These are phyloP conservation scores for Drosophila dunni DNA, from an alignment of 1,140 invertebrate species.

Conservation along the genomic window DNA sequence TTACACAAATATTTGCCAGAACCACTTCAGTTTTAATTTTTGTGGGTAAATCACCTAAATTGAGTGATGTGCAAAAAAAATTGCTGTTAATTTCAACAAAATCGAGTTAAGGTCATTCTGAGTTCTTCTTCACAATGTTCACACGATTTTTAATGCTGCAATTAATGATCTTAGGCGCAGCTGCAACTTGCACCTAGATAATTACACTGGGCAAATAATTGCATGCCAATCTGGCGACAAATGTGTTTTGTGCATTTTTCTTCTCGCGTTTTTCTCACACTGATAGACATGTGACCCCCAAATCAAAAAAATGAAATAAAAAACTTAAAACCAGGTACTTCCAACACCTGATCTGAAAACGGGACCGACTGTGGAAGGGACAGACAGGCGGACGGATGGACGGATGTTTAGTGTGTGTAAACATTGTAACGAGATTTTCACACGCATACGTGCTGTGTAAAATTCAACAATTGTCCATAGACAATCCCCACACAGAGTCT, in stretches of 20 bases:
- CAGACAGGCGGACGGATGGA: neutral
- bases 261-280: slow-evolving; percentile 35
- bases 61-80: neutral
- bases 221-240: slow-evolving; percentile 38
- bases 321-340: neutral
- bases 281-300: slow-evolving; percentile 31
- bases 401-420: slow-evolving; percentile 45
- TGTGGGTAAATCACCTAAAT: slow-evolving; percentile 30
- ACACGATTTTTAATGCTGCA: slow-evolving; percentile 51
- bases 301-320: neutral
- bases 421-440: slow-evolving; percentile 62
- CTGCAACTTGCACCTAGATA: slow-evolving; percentile 60
- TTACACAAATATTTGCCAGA: neutral
- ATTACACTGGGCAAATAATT: slow-evolving; percentile 61
- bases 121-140: slow-evolving; percentile 17
- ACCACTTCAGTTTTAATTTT: slow-evolving; percentile 20
- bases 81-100: neutral
- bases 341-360: slow-evolving; percentile 23
- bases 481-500: neutral
- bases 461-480: slow-evolving; percentile 41
- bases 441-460: slow-evolving; percentile 55
- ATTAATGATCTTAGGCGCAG: slow-evolving; percentile 52
- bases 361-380: neutral
- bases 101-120: slow-evolving; percentile 21
- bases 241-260: slow-evolving; percentile 30